Evolutionary conservation across 2,113 vertebrate species (phyloP).

Genomic region (Gavialis gangeticus): DNA sequence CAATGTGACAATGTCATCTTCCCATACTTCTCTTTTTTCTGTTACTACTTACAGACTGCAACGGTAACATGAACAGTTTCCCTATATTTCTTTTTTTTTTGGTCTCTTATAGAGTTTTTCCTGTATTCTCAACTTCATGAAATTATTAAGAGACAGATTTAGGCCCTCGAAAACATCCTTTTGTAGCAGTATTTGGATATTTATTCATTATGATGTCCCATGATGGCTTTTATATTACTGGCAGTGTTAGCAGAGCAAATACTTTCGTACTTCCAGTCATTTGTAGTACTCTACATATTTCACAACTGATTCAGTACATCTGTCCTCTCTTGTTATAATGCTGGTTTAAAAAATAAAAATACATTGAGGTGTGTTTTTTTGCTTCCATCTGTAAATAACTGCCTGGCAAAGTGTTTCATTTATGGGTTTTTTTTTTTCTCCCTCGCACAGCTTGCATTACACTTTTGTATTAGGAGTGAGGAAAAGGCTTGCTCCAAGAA

Average conservation of each 20-base stretch:
- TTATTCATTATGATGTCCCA: background rate
- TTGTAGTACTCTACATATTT: background rate
- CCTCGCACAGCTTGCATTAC: no score
- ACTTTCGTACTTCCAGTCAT: background rate
- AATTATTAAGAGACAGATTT: background rate
- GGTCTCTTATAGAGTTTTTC: background rate
- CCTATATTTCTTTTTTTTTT: background rate
- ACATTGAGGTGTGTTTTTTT: no score
- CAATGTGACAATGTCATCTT: background rate
- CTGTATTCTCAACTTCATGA: background rate
- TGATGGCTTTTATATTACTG: background rate
- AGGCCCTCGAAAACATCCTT: background rate
- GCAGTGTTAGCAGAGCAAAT: constrained; percentile 9
- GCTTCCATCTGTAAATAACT: no score
- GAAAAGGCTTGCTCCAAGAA: no score
- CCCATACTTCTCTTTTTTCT: background rate
- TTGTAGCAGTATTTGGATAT: background rate
- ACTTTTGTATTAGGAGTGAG: no score
- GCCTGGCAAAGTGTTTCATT: background rate
- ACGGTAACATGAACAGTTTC: background rate
- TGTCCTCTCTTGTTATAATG: background rate
- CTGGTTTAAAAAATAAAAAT: background rate
- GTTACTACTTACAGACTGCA: background rate
- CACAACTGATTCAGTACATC: background rate
- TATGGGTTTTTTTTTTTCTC: no score